These are phyloP conservation scores for Caenorhabditis latens DNA, from an alignment of 1,140 invertebrate species.

Conservation along the genomic window DNA sequence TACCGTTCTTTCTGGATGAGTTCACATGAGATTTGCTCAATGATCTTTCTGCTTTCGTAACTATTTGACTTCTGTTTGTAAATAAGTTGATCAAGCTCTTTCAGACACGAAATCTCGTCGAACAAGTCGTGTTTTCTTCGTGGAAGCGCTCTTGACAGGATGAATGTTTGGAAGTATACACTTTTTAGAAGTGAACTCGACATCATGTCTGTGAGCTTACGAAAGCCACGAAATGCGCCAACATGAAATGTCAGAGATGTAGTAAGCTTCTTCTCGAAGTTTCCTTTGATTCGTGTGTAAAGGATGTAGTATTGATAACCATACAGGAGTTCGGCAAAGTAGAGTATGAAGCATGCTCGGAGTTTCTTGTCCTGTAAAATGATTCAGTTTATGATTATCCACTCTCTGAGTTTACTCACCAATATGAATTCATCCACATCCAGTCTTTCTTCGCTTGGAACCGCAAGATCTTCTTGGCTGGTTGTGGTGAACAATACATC, in stretches of 20 bases:
- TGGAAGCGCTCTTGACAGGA: slow-evolving; percentile 3
- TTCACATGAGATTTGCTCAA: slow-evolving; percentile 24
- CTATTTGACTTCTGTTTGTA: slow-evolving; percentile 13
- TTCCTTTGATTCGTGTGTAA: slow-evolving; percentile 33
- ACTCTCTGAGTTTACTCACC: neutral
- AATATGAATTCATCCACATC: slow-evolving; percentile 32
- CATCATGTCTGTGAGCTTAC: slow-evolving; percentile 26
- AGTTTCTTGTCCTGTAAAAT: slow-evolving; percentile 12
- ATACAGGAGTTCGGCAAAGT: slow-evolving; percentile 29
- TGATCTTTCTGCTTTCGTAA: slow-evolving; percentile 30
- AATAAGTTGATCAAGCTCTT: slow-evolving; percentile 27
- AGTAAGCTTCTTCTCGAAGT: slow-evolving; percentile 27
- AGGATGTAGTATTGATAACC: slow-evolving; percentile 42
- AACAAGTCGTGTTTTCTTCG: slow-evolving; percentile 43
- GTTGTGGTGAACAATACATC: slow-evolving; percentile 30
- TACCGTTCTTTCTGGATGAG: slow-evolving; percentile 24
- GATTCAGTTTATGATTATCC: neutral
- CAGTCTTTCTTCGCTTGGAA: neutral
- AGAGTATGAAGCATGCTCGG: slow-evolving; percentile 10
- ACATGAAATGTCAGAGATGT: slow-evolving; percentile 17
- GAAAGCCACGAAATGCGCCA: slow-evolving; percentile 20
- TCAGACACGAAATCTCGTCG: slow-evolving; percentile 23
- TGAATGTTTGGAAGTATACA: slow-evolving; percentile 40
- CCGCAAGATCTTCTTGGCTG: slow-evolving; percentile 22
- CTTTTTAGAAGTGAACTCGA: slow-evolving; percentile 23